Evolutionary conservation across 2,888 invertebrate species (phyloP), one percentile per base, ranked within the genome.

Genomic region (Drosophila mulleri): DNA sequence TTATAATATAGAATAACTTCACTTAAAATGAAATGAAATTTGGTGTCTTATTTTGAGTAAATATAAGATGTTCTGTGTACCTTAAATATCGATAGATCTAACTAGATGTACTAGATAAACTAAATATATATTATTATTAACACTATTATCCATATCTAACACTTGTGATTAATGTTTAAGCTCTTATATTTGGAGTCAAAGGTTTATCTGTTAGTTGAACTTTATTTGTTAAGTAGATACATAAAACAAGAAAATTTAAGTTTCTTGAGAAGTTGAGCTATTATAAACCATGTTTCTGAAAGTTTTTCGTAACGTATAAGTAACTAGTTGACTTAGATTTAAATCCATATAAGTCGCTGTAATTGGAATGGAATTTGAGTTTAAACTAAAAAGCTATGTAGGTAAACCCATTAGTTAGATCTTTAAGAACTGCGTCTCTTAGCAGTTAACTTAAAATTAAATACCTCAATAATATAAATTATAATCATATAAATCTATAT

Each of bases 1-100:
- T 6, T 11, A 29, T 41, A 41, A 14, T 14, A 35, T 58, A 35
- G 2, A 11, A 23, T 41, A 35, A 23, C 9, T 11, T 11, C 18
- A 48, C 11, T 26, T 26, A 1, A 5, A n/a, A 48, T 16, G 9
- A 32, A 26, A 29, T n/a, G 11, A 47, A 29, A n/a, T 20, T 35
- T 35, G 20, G 29, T 32, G 6, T 20, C 35, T 52, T 50, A 50
- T 32, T 32, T 50, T 50, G 29, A 32, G n/a, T 50, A 32, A 50
- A 7, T 18, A n/a, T 48, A 48, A n/a, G n/a, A 48, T 29, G 7
- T 29, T 29, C 5, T 11, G 7, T n/a, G 16, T 8, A 4, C 0
- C 2, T 9, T 9, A n/a, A 47, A 4, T 26, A 26, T 26, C 26
- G 48, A 0, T 11, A 48, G 11, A 48, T 26, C 16, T n/a, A 29